Evolutionary conservation across 2,113 vertebrate genomes (phyloP).

Genomic region (Alces alces): DNA sequence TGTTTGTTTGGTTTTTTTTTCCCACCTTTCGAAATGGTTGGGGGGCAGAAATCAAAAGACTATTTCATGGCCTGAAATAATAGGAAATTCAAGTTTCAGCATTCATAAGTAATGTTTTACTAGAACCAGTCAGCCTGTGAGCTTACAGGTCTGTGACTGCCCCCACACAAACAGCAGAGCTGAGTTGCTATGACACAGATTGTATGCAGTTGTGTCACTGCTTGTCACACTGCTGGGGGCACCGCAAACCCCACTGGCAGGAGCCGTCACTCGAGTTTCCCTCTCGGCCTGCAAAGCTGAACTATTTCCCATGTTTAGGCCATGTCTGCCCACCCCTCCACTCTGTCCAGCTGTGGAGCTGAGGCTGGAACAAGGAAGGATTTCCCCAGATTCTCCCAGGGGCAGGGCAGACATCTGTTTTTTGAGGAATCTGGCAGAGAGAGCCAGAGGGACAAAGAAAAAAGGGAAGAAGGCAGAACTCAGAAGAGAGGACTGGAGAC

Average conservation of each 20-base stretch:
- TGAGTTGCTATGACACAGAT: rapidly evolving
- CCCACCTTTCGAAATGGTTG: background rate
- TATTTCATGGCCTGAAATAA: background rate
- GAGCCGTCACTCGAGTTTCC: rapidly evolving
- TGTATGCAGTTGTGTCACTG: rapidly evolving
- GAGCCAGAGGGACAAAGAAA: background rate
- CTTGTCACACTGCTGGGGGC: background rate
- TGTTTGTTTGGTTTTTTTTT: background rate
- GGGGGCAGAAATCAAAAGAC: background rate
- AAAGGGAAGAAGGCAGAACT: background rate
- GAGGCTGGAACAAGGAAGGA: background rate
- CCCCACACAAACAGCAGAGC: rapidly evolving
- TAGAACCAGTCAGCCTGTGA: background rate
- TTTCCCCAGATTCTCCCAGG: background rate
- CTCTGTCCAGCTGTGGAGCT: background rate
- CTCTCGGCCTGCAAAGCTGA: background rate
- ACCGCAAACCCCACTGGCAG: rapidly evolving
- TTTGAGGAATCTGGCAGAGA: background rate
- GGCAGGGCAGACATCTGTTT: background rate
- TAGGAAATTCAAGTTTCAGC: background rate
- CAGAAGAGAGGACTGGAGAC: background rate
- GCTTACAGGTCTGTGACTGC: rapidly evolving
- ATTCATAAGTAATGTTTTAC: rapidly evolving
- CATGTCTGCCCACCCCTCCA: background rate
- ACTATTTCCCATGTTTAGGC: background rate